Evolutionary conservation across 2,888 invertebrate genomes (phyloP).

Genomic region (Lysandra bellargus): DNA sequence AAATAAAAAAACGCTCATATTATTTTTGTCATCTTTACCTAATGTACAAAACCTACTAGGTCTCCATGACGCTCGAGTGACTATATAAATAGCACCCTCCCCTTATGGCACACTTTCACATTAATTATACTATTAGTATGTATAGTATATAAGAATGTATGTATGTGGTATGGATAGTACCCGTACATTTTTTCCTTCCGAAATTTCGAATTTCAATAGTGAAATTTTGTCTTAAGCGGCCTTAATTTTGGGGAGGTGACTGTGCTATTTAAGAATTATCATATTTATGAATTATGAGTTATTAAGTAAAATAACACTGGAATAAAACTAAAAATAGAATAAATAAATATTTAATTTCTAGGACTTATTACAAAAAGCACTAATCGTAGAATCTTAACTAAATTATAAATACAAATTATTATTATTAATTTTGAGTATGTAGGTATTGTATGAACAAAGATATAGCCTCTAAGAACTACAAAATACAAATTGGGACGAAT

Average conservation of each 20-base stretch:
- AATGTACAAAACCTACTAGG: too few species aligned
- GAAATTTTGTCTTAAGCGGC: background rate
- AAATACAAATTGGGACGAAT: background rate
- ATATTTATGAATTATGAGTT: too few species aligned
- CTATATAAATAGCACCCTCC: too few species aligned
- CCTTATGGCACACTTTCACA: too few species aligned
- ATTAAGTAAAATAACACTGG: background rate
- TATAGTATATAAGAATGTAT: too few species aligned
- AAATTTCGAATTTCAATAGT: background rate
- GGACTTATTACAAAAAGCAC: constrained; percentile 29
- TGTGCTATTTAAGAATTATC: background rate
- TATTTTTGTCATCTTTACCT: too few species aligned
- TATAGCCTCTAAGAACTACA: background rate
- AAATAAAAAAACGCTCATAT: too few species aligned
- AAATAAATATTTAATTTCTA: constrained; percentile 26
- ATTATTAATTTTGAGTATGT: background rate
- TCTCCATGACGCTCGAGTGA: too few species aligned
- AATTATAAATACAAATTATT: constrained; percentile 28
- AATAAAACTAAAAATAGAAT: constrained; percentile 17
- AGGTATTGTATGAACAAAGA: background rate
- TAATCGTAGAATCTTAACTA: constrained; percentile 32
- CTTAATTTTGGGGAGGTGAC: background rate
- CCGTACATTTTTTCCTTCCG: too few species aligned
- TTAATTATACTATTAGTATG: too few species aligned
- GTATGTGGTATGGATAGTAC: too few species aligned